A percentile compares a stretch with the other conserved stretches of the same genome.
Conservation (phyloP, 1,140 invertebrate genomes). For the Sesamia nonagrioides region DNA sequence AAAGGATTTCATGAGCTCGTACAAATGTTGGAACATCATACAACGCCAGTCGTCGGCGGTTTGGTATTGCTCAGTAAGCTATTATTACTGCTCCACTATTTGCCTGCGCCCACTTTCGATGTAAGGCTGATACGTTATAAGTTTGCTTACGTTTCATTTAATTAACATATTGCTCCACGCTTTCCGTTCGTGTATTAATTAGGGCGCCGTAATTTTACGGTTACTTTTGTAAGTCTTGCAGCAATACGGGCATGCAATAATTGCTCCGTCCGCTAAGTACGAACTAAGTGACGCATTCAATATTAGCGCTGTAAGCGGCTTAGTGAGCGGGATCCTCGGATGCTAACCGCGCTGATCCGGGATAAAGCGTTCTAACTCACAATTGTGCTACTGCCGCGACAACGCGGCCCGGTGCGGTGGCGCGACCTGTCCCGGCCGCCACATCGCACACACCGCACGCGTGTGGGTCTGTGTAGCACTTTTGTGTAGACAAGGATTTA, state of each 20-base stretch:
- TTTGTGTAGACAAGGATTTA: neutral
- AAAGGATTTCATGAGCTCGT: neutral
- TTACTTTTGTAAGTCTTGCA: neutral
- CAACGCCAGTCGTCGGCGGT: neutral
- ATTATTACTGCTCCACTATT: conserved; percentile 3
- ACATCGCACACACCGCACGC: too few relatives aligned
- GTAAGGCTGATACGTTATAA: conserved; percentile 25
- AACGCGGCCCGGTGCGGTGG: neutral
- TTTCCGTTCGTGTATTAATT: conserved; percentile 26
- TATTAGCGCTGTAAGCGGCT: conserved; percentile 43
- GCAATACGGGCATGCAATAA: conserved; percentile 1
- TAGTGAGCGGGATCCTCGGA: conserved; percentile 2
- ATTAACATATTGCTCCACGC: neutral
- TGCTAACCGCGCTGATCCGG: too few relatives aligned
- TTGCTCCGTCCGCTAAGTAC: conserved; percentile 18
- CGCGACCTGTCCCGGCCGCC: neutral
- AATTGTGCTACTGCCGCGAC: neutral
- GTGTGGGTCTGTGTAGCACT: neutral
- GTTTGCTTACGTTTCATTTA: conserved; percentile 45
- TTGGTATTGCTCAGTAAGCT: conserved; percentile 2
- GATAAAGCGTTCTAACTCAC: conserved; percentile 35
- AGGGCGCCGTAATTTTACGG: conserved; percentile 17
- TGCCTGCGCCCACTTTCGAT: neutral
- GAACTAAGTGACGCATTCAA: conserved; percentile 32
- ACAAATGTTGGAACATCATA: neutral